Percentiles rank a stretch among this genome's conserved stretches.
Conservation (phyloP, 2,797 vertebrate species). For the Danio choprae region DNA sequence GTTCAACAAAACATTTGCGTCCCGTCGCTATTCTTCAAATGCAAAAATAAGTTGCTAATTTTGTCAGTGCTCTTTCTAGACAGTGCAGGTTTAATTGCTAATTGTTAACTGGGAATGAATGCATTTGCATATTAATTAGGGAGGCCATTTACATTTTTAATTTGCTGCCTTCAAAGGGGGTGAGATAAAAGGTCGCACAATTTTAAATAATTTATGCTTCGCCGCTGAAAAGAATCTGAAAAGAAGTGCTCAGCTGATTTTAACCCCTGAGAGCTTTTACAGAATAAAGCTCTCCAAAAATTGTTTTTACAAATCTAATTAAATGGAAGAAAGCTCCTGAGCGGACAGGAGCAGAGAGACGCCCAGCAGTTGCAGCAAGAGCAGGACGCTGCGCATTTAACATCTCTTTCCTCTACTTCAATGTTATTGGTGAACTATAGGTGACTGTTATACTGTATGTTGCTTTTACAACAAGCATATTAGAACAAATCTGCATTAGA, state of each 20-base stretch:
- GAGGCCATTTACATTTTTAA: constrained; percentile 99
- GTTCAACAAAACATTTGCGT: constrained; percentile 96
- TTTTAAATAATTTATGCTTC: constrained; percentile 99
- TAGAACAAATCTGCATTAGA: neutral
- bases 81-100: constrained; percentile 99
- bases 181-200: constrained; percentile 99
- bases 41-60: constrained; percentile 99
- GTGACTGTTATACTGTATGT: neutral
- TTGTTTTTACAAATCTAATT: constrained; percentile 70
- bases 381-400: constrained; percentile 30
- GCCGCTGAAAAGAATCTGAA: constrained; percentile 98
- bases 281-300: constrained; percentile 63
- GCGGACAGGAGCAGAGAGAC: constrained; percentile 73
- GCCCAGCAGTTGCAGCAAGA: constrained; percentile 77
- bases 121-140: constrained; percentile 99
- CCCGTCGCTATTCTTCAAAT: constrained; percentile 97
- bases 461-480: neutral
- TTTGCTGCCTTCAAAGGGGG: constrained; percentile 99
- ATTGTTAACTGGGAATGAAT: constrained; percentile 99
- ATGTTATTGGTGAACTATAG: neutral
- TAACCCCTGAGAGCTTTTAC: constrained; percentile 81
- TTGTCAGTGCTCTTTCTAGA: constrained; percentile 98
- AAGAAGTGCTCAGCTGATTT: constrained; percentile 92
- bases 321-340: constrained; percentile 73
- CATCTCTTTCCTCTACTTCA: constrained; percentile 3